Conservation (phyloP, 2,797 vertebrate species). For the Chromobotia macracanthus region DNA sequence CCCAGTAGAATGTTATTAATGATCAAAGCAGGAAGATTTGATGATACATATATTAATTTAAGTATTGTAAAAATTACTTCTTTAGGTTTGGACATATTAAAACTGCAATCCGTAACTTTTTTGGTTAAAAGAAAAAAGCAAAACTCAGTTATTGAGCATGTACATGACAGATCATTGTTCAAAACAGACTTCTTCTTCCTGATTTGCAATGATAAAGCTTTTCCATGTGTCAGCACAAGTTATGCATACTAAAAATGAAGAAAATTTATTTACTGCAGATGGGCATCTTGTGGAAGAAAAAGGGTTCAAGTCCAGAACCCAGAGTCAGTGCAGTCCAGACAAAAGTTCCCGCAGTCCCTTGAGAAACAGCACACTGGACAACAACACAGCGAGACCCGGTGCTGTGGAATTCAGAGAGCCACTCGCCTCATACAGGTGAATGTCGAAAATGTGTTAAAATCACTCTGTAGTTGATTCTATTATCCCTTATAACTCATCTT, state of each 20-base stretch:
- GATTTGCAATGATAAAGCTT: no score
- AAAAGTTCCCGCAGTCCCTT: constrained; percentile 90
- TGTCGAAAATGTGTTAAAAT: neutral
- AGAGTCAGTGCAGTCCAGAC: constrained; percentile 80
- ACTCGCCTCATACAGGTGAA: constrained; percentile 85
- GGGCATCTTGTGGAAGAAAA: constrained; percentile 68
- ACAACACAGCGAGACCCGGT: constrained; percentile 83
- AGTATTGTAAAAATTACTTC: neutral
- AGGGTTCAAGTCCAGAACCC: constrained; percentile 74
- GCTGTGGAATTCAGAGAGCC: constrained; percentile 87
- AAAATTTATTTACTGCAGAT: constrained; percentile 64
- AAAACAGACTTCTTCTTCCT: no score
- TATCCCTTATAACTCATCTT: no score
- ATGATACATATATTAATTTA: neutral
- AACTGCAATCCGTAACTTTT: no score
- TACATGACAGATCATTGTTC: no score
- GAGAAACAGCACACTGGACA: constrained; percentile 88
- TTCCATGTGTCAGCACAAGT: no score
- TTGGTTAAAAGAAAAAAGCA: no score
- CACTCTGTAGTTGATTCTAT: no score
- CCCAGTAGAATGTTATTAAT: constrained; percentile 17
- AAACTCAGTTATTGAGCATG: no score
- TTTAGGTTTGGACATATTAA: neutral
- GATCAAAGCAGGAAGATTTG: neutral
- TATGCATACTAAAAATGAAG: no score